Evolutionary conservation across 2,888 invertebrate genomes (phyloP), one percentile per base, ranked within the genome.

Genomic region (Dichetophora obliterata): DNA sequence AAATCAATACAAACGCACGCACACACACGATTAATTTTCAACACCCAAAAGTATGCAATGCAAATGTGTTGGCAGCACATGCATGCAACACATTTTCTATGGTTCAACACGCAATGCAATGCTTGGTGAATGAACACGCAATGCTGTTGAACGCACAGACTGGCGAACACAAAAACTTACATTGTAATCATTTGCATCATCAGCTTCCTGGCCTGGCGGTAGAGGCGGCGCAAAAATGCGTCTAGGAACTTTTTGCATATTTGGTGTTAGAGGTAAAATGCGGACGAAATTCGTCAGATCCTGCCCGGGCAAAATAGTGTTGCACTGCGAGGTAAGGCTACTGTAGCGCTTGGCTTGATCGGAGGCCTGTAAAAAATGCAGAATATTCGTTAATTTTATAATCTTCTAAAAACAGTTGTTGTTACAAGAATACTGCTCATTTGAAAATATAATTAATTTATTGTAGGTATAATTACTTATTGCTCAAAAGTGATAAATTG

Each of bases 281-380:
- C 95, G 92, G 68, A 96, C 94, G 83, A 97, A 92, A 85, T 95
- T 94, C 31, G 93, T 93, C 79, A 89, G 83, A 81, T 89, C 89
- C 84, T 89, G 89, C 66, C 85, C 84, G 4, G 88, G 86, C 22
- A 85, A 96, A 89, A 97, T 93, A 0, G 93, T 92, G 78, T 94
- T 93, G 81, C 96, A 95, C 84, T 96, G 94, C 70, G 93, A 91
- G 81, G 94, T 92, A 68, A 97, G 91, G 16, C 92, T 93, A 86
- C 95, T 95, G 90, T 97, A 98, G 79, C 97, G 93, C 80, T 94
- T 93, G 34, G 94, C 92, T 87, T 96, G 96, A 85, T 95, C 95
- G 84, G 92, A 92, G 68, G 95, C 93, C 96, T 96, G 90, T 54
- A 11, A 14, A 0, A 14, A 50, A 24, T 27, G 19, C 16, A 31